These are phyloP conservation scores for Zele albiditarsus DNA, from an alignment of 2,888 invertebrate genomes.

Conservation along the genomic window DNA sequence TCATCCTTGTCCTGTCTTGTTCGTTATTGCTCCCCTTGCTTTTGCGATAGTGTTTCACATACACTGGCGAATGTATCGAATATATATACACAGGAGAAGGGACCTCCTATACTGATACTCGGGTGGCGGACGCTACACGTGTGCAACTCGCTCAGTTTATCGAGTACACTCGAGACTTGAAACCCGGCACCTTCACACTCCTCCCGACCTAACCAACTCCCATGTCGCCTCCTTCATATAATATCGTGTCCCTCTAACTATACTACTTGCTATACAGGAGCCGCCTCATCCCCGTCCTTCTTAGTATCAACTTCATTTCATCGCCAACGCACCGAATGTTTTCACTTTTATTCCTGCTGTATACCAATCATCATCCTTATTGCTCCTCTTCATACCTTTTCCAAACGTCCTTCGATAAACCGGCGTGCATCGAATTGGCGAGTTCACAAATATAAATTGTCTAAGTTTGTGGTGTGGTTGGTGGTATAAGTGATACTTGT, in stretches of 20 bases:
- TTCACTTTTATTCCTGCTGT: background rate
- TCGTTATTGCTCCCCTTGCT: constrained; percentile 5
- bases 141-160: constrained; percentile 27
- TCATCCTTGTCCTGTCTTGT: background rate
- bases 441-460: background rate
- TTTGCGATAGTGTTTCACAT: constrained; percentile 3
- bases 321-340: background rate
- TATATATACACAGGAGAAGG: background rate
- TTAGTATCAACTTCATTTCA: background rate
- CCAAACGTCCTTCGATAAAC: background rate
- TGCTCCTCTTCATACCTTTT: too few relatives aligned
- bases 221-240: constrained; percentile 15
- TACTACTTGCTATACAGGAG: constrained; percentile 1
- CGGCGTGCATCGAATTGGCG: background rate
- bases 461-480: background rate
- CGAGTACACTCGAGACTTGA: constrained; percentile 32
- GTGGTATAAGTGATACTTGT: background rate
- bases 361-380: too few relatives aligned
- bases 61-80: background rate
- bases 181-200: constrained; percentile 28
- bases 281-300: background rate
- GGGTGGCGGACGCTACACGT: constrained; percentile 17
- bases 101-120: background rate
- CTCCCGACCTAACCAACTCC: constrained; percentile 6
- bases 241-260: constrained; percentile 22